These are phyloP conservation scores for Taenioides sp. DNA, from an alignment of 2,797 vertebrate genomes.

Conservation along the genomic window DNA sequence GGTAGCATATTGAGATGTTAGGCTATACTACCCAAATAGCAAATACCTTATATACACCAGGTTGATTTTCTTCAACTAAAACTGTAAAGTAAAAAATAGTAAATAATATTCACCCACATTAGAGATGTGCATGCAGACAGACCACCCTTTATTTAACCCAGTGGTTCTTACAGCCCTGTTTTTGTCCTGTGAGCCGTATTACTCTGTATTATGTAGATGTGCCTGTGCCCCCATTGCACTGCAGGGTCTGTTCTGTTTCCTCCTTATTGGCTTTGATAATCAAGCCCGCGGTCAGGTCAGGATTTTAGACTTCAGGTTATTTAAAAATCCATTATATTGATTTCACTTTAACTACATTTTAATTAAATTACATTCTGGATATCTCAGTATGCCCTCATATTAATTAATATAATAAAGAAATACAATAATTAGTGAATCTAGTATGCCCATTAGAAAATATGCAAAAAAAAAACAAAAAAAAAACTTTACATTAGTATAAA, in stretches of 20 bases:
- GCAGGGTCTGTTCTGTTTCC: slow-evolving; percentile 51
- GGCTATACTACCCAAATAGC: neutral
- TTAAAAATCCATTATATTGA: slow-evolving; percentile 14
- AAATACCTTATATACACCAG: neutral
- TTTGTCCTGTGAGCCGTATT: slow-evolving; percentile 24
- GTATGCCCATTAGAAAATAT: neutral
- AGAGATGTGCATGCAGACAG: neutral
- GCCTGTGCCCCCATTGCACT: slow-evolving; percentile 29
- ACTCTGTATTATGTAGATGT: slow-evolving; percentile 37
- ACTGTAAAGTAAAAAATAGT: neutral
- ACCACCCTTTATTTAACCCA: slow-evolving; percentile 16
- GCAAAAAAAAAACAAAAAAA: too few relatives aligned
- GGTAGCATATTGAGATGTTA: neutral
- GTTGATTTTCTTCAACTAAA: neutral
- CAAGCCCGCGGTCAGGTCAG: slow-evolving; percentile 20
- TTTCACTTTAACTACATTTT: neutral
- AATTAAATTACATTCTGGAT: neutral
- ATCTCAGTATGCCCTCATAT: neutral
- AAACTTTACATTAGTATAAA: neutral
- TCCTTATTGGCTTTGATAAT: slow-evolving; percentile 35
- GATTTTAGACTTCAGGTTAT: slow-evolving; percentile 21
- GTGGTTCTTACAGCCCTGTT: slow-evolving; percentile 30
- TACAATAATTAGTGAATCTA: too few relatives aligned
- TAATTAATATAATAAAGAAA: neutral
- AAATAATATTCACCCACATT: neutral